Evolutionary conservation across 2,797 vertebrate genomes (phyloP), one percentile per base, ranked within the genome.

Genomic region (Poecilia velifera): DNA sequence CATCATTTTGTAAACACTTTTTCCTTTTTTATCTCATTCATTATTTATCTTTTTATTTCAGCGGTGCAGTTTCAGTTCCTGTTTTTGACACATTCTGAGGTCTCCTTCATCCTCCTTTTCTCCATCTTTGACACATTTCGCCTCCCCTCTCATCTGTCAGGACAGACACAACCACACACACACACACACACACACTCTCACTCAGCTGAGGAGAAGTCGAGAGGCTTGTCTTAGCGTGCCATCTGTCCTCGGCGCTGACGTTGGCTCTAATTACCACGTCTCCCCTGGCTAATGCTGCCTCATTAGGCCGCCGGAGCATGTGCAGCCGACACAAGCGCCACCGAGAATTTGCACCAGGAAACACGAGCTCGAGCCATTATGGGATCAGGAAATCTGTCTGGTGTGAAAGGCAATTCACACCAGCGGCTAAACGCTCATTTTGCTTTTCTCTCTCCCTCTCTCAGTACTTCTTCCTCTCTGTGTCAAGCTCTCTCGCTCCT

Each of bases 391-490:
- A 95, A 95, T 95, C 94, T 96, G 95, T 96, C 95, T 96, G 93
- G 95, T 96, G 95, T 93, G 96, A 96, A 95, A 96, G 94, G 95
- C 95, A 96, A 95, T 96, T 96, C 96, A 96, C 96, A 96, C 96
- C 94, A 94, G 83, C 84, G 91, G 93, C 94, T 96, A 96, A 96
- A 96, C 95, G 95, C 95, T 96, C 95, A 95, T 91, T 96, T 96
- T 94, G 95, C 94, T 95, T 96, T 93, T 92, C 93, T 92, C 81
- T 72, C 82, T 82, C 80, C 31, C 46, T 79, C 77, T 91, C 90
- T 89, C 91, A 89, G 25, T 18, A 47, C 18, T 47, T 76, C 72
- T 70, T 72, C 78, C 79, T 90, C 82, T 79, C 75, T 57, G 55
- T 68, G 25, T 64, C 59, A 9, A 62, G 18, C 86, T 86, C 84